Evolutionary conservation across 92 coral and sea anemone species (phyloP).

Genomic region (Plumapathes pennacea): DNA sequence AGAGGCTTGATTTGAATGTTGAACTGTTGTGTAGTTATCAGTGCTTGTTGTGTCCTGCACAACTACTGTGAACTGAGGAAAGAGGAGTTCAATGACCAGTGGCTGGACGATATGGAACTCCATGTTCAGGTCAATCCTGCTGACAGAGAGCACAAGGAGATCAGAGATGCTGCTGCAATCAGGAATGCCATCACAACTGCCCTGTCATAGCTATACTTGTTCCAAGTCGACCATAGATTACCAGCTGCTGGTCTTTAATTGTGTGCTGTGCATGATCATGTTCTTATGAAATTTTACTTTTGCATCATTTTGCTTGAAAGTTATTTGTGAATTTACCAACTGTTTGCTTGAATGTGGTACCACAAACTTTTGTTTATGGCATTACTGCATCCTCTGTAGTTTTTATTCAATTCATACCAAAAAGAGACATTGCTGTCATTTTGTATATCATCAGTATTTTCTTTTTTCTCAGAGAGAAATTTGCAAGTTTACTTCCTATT

Average conservation of each 20-base stretch:
- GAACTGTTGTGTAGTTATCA: background rate
- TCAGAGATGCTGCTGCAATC: constrained; percentile 20
- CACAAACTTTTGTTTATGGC: too few species aligned
- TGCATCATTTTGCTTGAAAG: background rate
- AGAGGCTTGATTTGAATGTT: constrained; percentile 22
- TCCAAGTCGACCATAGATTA: too few species aligned
- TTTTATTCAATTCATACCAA: too few species aligned
- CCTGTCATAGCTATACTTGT: too few species aligned
- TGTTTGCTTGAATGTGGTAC: too few species aligned
- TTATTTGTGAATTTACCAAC: background rate
- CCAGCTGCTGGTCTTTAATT: too few species aligned
- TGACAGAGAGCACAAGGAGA: constrained; percentile 37
- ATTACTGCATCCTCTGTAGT: too few species aligned
- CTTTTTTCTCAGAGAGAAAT: too few species aligned
- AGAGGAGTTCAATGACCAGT: constrained; percentile 40
- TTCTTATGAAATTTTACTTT: background rate
- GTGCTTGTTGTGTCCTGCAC: constrained; percentile 28
- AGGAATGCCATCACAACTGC: constrained; percentile 27
- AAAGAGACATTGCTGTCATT: too few species aligned
- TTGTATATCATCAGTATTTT: too few species aligned
- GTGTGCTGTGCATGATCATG: too few species aligned
- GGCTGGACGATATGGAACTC: constrained; percentile 35
- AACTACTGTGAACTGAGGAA: constrained; percentile 32
- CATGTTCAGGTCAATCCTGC: constrained; percentile 13
- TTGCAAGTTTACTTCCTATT: too few species aligned